Percentiles rank a stretch among this genome's conserved stretches.
Evolutionary conservation across 2,888 invertebrate species (phyloP).

Genomic region (Dexiosoma caninum): DNA sequence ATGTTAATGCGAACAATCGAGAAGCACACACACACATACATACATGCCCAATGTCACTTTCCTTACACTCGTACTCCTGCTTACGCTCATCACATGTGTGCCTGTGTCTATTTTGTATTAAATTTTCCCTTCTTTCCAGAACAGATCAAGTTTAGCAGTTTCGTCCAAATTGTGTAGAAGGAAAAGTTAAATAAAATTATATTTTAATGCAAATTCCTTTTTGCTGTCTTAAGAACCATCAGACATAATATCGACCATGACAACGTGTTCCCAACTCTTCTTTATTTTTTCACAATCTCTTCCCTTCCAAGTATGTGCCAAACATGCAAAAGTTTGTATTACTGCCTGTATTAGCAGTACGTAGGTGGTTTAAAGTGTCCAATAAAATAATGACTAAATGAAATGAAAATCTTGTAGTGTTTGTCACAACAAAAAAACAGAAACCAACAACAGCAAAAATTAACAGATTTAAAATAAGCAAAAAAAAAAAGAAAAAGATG

Average conservation of each 20-base stretch:
- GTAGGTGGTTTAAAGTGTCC: conserved; percentile 63
- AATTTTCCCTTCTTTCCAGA: neutral
- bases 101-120: neutral
- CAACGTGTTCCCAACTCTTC: conserved; percentile 48
- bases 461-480: neutral
- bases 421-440: conserved; percentile 24
- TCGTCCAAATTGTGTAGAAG: conserved; percentile 4
- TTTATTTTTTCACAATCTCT: conserved; percentile 3
- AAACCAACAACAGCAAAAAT: neutral
- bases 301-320: neutral
- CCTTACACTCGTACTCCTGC: conserved; percentile 1
- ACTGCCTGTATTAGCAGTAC: conserved; percentile 16
- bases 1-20: conserved; percentile 46
- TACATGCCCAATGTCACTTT: conserved; percentile 42
- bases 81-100: neutral
- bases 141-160: conserved; percentile 54
- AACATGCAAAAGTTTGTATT: neutral
- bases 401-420: conserved; percentile 59
- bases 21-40: conserved; percentile 40
- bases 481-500: too few species aligned
- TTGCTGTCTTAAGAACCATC: conserved; percentile 35
- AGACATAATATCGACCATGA: conserved; percentile 64
- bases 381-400: conserved; percentile 64
- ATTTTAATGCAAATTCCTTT: conserved; percentile 65
- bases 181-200: conserved; percentile 51